These are phyloP conservation scores for Polypterus bichir DNA, from an alignment of 2,113 vertebrate species.

Conservation along the genomic window DNA sequence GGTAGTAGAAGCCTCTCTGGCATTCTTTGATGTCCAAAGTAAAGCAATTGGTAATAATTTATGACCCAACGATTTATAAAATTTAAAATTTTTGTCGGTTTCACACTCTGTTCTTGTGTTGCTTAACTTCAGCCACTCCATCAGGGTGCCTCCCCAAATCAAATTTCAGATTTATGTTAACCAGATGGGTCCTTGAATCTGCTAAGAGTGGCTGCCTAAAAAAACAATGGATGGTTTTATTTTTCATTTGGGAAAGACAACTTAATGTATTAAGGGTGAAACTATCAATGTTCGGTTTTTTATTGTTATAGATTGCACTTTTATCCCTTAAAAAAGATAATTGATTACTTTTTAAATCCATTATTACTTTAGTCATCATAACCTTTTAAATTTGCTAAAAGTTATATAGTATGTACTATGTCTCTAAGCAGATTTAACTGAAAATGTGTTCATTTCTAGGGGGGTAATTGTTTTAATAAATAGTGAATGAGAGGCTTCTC, in stretches of 20 bases:
- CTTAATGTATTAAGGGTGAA: background rate
- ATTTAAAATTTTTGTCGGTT: background rate
- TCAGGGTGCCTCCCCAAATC: background rate
- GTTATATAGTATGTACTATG: too few relatives aligned
- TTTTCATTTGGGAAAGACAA: background rate
- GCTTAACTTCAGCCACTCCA: background rate
- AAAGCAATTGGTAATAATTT: background rate
- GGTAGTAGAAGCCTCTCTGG: background rate
- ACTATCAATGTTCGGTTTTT: background rate
- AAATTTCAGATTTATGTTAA: background rate
- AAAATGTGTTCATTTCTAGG: too few relatives aligned
- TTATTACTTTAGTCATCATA: too few relatives aligned
- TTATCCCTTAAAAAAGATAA: too few relatives aligned
- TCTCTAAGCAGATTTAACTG: too few relatives aligned
- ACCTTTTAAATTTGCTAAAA: too few relatives aligned
- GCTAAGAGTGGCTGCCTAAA: background rate
- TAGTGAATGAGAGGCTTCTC: too few relatives aligned
- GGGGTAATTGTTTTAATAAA: too few relatives aligned
- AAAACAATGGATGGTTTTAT: background rate
- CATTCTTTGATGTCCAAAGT: background rate
- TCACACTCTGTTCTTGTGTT: background rate
- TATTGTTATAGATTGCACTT: background rate
- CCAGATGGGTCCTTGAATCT: background rate
- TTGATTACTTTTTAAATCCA: too few relatives aligned
- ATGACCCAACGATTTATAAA: background rate